Base-by-base conservation (phyloP, 2,797 vertebrate genomes). In the Sebastolobus altivelis region DNA sequence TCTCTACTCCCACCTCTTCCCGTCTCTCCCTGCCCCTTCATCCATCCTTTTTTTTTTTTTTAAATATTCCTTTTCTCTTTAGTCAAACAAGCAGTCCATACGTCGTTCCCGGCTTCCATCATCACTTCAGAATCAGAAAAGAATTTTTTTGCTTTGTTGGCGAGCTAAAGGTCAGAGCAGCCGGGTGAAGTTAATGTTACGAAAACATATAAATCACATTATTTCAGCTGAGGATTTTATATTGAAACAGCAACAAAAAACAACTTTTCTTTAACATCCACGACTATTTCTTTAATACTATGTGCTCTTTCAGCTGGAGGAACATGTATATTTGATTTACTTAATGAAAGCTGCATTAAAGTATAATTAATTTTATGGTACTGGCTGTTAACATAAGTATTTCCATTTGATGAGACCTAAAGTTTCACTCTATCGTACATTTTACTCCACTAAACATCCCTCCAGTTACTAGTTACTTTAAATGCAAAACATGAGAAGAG, bases 21-120 rank as follows among this genome's bases (percentile, higher is more conserved):
- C 89, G 75, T 94, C 94, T 94, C 92, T 90, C 92, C 89, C 93
- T 85, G 84, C 83, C 91, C 81, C 71, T 86, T 75, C 89, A 85
- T 85, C 88, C 66, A 79, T 90, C 87, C 79, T 67, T 77, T 75
- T 84, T 80, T 61, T 12, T 54, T 74, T 63, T 85, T 72, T 43
- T 6, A 43, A 43, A 43, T 43, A 75, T 63, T 73, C 63, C 81
- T 73, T 52, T 63, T 74, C 62, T 46, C 40, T 38, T 43, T 2
- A 33, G 31, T 82, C 75, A 58, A 72, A 82, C 77, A 65, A 55
- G 58, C 75, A 33, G 29, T 27, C 52, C 3, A 5, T 6, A 8
- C 22, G 33, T 75, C 62, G 74, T 37, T 54, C 65, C 43, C 43
- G 16, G 43, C 43, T 22, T 84, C 66, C 76, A 16, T 86, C 81